Base-by-base conservation (phyloP, 2,113 vertebrate species). In the Sciurus niger region DNA sequence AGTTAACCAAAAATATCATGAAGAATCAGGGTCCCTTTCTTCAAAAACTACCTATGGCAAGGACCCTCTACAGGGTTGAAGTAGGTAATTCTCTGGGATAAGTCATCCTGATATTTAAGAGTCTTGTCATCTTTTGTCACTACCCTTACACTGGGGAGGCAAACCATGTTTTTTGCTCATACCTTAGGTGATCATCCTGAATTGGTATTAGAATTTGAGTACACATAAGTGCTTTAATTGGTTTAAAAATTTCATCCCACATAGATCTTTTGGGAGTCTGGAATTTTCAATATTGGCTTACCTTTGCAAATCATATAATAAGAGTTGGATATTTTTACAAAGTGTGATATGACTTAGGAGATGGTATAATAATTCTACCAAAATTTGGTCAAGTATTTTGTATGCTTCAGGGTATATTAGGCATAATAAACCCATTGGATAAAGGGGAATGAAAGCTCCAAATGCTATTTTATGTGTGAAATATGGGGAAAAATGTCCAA, bases 331-430 rank as follows among this genome's bases (percentile, higher is more conserved):
- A 55, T 70, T 93, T 86, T 96, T 79, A 55, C 48, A 83, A 96
- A 88, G 55, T 79, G 70, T 93, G 80, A 93, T 60, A 73, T 87
- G 76, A 90, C 80, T 96, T 96, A 89, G 70, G 73, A 92, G 70
- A 87, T 53, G 22, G 40, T n/a, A 72, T 68, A 86, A 72, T 73
- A 90, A 94, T 78, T 92, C n/a, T 96, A 30, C 34, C 78, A 94
- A 90, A 92, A 55, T 84, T 82, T 94, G 16, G 63, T 72, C 43
- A 83, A 84, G 70, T 94, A 68, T 37, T 76, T 93, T 88, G 77
- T 72, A 74, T 87, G 82, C 28, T 86, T 94, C 46, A 86, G 30
- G 78, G n/a, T 77, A 73, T 80, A 48, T 76, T 76, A 85, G 17
- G 37, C n/a, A 88, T 84, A 76, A 94, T 94, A 94, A 95, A 46